Evolutionary conservation across 2,888 invertebrate species (phyloP), one percentile per base, ranked within the genome.

Genomic region (Drosophila dives): DNA sequence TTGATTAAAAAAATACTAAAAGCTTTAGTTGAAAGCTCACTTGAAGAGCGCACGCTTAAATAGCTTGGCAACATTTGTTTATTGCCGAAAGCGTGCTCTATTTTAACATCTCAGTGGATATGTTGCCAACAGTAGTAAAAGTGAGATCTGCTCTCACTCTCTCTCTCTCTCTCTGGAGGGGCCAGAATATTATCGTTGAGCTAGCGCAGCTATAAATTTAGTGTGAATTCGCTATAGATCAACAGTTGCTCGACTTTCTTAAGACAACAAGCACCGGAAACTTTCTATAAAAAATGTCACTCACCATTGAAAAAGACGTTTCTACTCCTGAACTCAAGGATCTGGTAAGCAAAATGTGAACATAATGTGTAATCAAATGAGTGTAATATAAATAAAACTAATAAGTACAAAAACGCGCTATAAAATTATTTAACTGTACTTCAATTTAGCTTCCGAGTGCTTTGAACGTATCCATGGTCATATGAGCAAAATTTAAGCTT

Each of bases 261-360:
- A 54, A 75, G 60, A 72, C 83, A 55, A 23, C 20, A 65, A 54
- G 54, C 78, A 72, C 54, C 58, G 48, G 51, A 49, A 48, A 51
- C 36, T 60, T 26, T 33, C 6, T 34, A 62, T 66, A 58, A 17
- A 54, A 71, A 89, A 75, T 91, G 91, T 86, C 91, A 54, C 82
- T 91, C 65, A 82, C 87, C n/a, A 92, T 91, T 62, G 84, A 80
- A 54, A 75, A 89, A 65, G 89, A 86, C 56, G 81, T 86, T 40
- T 72, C 83, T 50, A 82, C 75, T 55, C 91, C 91, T 72, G 86
- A 90, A 29, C 77, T 91, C 42, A 91, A 91, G 83, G 91, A 91
- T 83, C 77, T 86, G 81, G 91, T 91, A 89, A 92, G 91, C 78
- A 64, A 45, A 8, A 23, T 33, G n/a, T 34, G 10, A 23, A 48